Evolutionary conservation across 1,140 invertebrate genomes (phyloP), one percentile per base, ranked within the genome.

Genomic region (Zeugodacus cucurbitae): DNA sequence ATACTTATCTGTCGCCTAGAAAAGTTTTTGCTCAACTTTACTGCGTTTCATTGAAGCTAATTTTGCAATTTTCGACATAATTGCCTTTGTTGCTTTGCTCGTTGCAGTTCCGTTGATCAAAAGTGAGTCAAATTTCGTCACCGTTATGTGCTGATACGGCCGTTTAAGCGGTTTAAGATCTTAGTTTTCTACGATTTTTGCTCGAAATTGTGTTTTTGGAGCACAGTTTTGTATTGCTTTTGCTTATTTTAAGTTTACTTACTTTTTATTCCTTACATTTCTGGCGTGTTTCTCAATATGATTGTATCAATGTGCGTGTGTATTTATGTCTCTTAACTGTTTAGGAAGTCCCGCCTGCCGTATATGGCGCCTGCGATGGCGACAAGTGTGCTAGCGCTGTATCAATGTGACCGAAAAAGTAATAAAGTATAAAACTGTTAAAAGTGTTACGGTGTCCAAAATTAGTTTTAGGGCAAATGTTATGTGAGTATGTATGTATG

Each of bases 381-480:
- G 32, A 74, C 67, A 37, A 74, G 32, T 41, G 22, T 8, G 14
- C 6, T 41, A 67, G 8, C 8, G 59, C 48, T 54, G 48, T 62
- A n/a, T 4, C 59, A 62, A 62, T n/a, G 10, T 26, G 59, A 62
- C 7, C 14, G 8, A 62, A 62, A 59, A 62, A 26, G n/a, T 62
- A 26, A 26, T 62, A 7, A 62, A 62, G 20, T 32, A 32, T 4
- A 20, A 41, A 37, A 41, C 32, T 41, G 20, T 37, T 74, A 74
- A 74, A 74, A 74, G 67, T 74, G 67, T 74, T 37, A 74, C 32
- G 17, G 3, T 74, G 67, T 14, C 67, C 67, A 74, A 74, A 74
- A 74, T 74, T 20, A 41, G 17, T 74, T 74, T 74, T 22, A 20
- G 67, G 5, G 32, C 22, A 32, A 67, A 32, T 5, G 5, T 37